Evolutionary conservation across 2,797 vertebrate genomes (phyloP), one percentile per base, ranked within the genome.

Genomic region (Schizopygopsis pylzovi): DNA sequence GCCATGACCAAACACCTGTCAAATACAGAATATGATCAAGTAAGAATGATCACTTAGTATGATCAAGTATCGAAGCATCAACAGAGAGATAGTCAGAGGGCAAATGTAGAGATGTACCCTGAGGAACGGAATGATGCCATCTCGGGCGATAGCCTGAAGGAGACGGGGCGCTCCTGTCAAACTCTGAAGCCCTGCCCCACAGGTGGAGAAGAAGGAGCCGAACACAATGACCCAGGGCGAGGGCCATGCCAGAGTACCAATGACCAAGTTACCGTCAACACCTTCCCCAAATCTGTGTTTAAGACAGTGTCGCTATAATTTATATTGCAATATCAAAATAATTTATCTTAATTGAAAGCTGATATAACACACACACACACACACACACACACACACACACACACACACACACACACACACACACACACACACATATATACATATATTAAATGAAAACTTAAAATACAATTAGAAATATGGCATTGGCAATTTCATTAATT

Each of bases 201-300:
- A 98, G 0, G 98, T 99, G 88, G 98, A 99, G 91, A 99, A 99
- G 93, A 99, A 98, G 43, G 98, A 99, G 20, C 98, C 98, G 2
- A 99, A 96, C 90, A 99, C 98, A n/a, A 99, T 99, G 87, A 99
- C 98, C 98, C 98, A 99, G 0, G 98, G 98, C 1, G 97, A 98
- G 0, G 98, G 98, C 98, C 98, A 99, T 0, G 98, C 97, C 89
- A 99, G 92, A 0, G 98, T 99, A 47, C 98, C 98, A n/a, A 99
- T 98, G 88, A 99, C 98, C 91, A 99, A 93, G 92, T 99, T 99
- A 73, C 98, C 98, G 0, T 93, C 96, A 79, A 99, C 98, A 0
- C 97, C 98, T 94, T 99, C 98, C 1, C 98, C 98, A 87, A 99
- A 99, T 93, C 98, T 99, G 93, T 83, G 33, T 41, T 67, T 56